Evolutionary conservation across 2,797 vertebrate genomes (phyloP).

Genomic region (Molossus molossus): DNA sequence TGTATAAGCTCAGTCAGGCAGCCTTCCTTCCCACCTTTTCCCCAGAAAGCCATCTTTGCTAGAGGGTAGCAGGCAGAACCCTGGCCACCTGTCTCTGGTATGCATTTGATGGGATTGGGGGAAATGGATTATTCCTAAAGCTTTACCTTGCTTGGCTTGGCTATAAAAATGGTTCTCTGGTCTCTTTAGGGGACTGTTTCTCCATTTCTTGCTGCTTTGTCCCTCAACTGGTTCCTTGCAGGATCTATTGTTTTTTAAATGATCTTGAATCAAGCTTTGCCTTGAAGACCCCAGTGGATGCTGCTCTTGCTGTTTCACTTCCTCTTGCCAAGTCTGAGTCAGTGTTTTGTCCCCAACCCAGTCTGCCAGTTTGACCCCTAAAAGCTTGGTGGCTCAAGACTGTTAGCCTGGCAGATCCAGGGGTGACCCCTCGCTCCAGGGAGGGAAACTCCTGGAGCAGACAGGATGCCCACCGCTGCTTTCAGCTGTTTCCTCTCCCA

Average conservation of each 20-base stretch:
- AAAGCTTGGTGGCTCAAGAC: slow-evolving; percentile 79
- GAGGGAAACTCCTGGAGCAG: slow-evolving; percentile 2
- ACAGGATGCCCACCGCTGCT: slow-evolving; percentile 56
- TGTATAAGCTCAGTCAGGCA: background rate
- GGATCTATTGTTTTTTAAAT: slow-evolving; percentile 54
- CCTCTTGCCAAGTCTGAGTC: slow-evolving; percentile 61
- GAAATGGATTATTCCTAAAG: slow-evolving; percentile 12
- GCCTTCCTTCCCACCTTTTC: background rate
- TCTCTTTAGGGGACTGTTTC: slow-evolving; percentile 11
- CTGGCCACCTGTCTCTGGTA: background rate
- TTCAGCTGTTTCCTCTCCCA: slow-evolving; percentile 48
- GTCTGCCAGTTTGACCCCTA: slow-evolving; percentile 74
- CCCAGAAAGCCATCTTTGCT: background rate
- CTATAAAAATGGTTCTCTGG: slow-evolving; percentile 46
- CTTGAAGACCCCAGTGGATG: slow-evolving; percentile 73
- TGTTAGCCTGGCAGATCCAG: slow-evolving; percentile 76
- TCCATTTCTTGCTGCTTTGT: slow-evolving; percentile 80
- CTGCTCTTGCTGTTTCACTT: background rate
- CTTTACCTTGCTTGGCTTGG: slow-evolving; percentile 67
- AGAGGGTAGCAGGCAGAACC: background rate
- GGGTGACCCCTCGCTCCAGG: background rate
- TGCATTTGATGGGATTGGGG: background rate
- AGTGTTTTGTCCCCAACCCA: background rate
- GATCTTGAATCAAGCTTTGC: slow-evolving; percentile 75
- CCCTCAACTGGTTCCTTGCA: slow-evolving; percentile 15